phyloP scores from a whole-genome alignment of 2,797 vertebrate species.

The Sebastes diaconus region DNA sequence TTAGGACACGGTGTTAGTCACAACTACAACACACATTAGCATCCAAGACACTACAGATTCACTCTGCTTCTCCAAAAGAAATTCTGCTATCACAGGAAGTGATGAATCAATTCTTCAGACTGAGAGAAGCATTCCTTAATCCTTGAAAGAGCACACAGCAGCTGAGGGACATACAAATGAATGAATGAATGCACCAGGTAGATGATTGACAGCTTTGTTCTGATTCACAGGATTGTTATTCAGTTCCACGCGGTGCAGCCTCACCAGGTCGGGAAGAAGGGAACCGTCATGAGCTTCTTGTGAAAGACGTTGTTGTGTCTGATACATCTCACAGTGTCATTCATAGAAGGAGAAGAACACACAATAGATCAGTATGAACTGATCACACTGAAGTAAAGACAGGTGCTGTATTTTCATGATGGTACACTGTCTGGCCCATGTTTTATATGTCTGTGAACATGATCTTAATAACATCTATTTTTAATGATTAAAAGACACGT shows the following conservation, averaged over 20 bases:
- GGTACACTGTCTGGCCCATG: background rate
- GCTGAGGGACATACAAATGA: too few relatives aligned
- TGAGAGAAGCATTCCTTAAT: background rate
- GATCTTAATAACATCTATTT: background rate
- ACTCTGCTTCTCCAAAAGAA: background rate
- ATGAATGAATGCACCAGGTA: background rate
- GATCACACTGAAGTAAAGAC: background rate
- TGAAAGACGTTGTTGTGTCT: constrained; percentile 63
- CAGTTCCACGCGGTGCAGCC: constrained; percentile 87
- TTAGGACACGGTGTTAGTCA: too few relatives aligned
- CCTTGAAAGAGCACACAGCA: too few relatives aligned
- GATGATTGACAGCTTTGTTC: background rate
- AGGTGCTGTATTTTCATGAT: background rate
- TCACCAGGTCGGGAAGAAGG: constrained; percentile 95
- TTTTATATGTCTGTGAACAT: background rate
- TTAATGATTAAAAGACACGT: background rate
- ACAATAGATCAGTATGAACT: background rate
- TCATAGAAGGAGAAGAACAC: background rate
- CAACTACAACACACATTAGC: background rate
- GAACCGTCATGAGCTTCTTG: constrained; percentile 92
- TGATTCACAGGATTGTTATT: constrained; percentile 85
- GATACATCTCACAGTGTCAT: background rate
- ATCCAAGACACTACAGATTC: background rate
- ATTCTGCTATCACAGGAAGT: background rate
- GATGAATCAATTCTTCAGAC: background rate